Percentiles rank a stretch among this genome's conserved stretches.
phyloP scores from a whole-genome alignment of 2,888 invertebrate genomes.

The Hoplodrina ambigua region DNA sequence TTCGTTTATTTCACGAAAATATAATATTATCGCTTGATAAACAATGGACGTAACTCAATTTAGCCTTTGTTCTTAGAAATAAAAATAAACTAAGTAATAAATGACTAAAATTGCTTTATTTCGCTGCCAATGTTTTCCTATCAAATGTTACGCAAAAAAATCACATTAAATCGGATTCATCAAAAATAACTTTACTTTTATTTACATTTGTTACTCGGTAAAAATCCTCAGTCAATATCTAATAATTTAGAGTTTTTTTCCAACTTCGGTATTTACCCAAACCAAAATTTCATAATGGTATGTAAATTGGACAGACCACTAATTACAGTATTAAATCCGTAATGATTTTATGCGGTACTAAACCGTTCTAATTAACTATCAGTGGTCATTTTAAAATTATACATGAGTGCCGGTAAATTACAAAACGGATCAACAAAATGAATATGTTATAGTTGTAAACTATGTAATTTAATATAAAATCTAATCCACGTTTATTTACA shows the following conservation, averaged over 20 bases:
- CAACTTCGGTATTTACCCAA: constrained; percentile 6
- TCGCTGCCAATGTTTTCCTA: constrained; percentile 3
- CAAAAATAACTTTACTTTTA: not conserved
- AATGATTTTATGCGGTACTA: constrained; percentile 32
- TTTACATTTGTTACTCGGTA: no score
- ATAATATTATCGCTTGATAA: constrained; percentile 26
- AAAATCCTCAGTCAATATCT: no score
- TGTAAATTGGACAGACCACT: constrained; percentile 51
- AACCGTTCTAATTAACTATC: constrained; percentile 51
- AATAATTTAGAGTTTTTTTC: constrained; percentile 9
- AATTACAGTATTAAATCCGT: constrained; percentile 39
- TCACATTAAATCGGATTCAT: not conserved
- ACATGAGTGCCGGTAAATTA: constrained; percentile 14
- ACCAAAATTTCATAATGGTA: constrained; percentile 46
- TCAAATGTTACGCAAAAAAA: not conserved
- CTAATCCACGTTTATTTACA: not conserved
- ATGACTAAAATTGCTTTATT: not conserved
- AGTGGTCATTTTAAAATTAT: constrained; percentile 42
- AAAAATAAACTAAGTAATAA: constrained; percentile 1
- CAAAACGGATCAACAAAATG: constrained; percentile 36
- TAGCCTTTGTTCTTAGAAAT: constrained; percentile 19
- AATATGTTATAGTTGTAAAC: constrained; percentile 18
- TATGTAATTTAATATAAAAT: constrained; percentile 28
- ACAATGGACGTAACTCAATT: constrained; percentile 38
- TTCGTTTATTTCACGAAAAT: constrained; percentile 34